Evolutionary conservation across 2,113 vertebrate genomes (phyloP).

Genomic region (Amphiprion percula): DNA sequence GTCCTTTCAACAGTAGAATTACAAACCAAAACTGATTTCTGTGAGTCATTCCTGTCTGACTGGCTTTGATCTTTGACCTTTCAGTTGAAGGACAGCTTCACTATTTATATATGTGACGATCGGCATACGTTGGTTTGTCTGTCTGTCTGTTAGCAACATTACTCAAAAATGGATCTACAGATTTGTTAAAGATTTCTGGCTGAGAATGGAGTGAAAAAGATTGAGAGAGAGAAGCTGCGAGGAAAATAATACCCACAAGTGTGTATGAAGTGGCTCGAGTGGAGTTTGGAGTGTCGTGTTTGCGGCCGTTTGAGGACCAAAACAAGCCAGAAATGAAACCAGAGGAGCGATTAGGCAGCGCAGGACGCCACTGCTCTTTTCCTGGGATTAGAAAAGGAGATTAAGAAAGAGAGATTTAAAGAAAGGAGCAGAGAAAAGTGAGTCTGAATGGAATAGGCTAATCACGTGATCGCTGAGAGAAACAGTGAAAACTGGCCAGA

Average conservation of each 20-base stretch:
- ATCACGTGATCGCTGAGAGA: too few relatives aligned
- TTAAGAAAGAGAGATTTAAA: constrained; percentile 46
- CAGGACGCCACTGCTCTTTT: constrained; percentile 68
- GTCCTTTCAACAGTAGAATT: too few relatives aligned
- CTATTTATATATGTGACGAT: background rate
- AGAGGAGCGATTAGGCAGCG: constrained; percentile 26
- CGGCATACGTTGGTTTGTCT: too few relatives aligned
- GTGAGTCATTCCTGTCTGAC: too few relatives aligned
- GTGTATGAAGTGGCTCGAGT: background rate
- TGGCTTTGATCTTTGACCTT: background rate
- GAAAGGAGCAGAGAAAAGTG: too few relatives aligned
- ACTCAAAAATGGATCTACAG: too few relatives aligned
- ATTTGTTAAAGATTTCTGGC: too few relatives aligned
- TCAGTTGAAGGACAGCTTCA: background rate
- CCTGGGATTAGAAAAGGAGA: constrained; percentile 65
- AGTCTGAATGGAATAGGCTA: too few relatives aligned
- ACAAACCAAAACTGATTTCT: too few relatives aligned
- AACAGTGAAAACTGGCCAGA: too few relatives aligned
- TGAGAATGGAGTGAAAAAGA: background rate
- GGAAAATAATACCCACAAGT: background rate
- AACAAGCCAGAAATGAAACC: constrained; percentile 37
- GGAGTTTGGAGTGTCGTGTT: background rate
- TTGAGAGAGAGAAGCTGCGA: background rate
- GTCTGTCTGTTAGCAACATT: too few relatives aligned
- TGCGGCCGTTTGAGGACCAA: constrained; percentile 1